Evolutionary conservation across 2,797 vertebrate genomes (phyloP), one percentile per base, ranked within the genome.

Genomic region (Sandelia bainsii): DNA sequence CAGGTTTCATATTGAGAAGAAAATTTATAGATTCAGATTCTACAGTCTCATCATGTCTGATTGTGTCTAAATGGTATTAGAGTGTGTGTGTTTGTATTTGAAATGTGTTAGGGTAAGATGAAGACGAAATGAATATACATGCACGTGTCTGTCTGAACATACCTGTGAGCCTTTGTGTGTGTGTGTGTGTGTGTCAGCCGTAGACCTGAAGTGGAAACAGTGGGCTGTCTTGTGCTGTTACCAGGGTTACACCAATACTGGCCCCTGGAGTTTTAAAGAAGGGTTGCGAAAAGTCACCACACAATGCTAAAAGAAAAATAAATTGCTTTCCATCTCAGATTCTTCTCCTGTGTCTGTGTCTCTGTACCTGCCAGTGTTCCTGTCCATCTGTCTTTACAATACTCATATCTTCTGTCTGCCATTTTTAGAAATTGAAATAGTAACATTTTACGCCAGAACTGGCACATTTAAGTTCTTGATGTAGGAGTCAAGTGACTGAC

Each of bases 241-340:
- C 83, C 79, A 80, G n/a, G 78, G 75, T 77, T 64, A 85, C 80
- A 72, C 72, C 40, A 69, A 59, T 64, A 68, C 54, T 14, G 44
- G 60, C 54, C 66, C 60, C 54, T 60, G 49, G 58, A 63, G 66
- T 79, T 86, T 76, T 48, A 72, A 76, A 60, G 46, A 78, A 80
- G 40, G 62, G 69, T 65, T 73, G 25, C 2, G 2, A 39, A 74
- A 64, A 82, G 62, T 79, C 59, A 80, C 27, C 60, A 8, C 60
- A 79, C 75, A 80, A 72, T 71, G 64, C 72, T 39, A 9, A 34
- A 58, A 77, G 54, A 75, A 68, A 75, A 80, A 74, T 70, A 78
- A 73, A 77, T 75, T 72, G 72, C 78, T 75, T 77, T 82, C 72
- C 46, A 50, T 73, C 69, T 66, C 27, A 4, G 56, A 74, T 62